A percentile compares a stretch with the other conserved stretches of the same genome.
Conservation (phyloP, 2,888 invertebrate species). For the Napeogenes inachia region DNA sequence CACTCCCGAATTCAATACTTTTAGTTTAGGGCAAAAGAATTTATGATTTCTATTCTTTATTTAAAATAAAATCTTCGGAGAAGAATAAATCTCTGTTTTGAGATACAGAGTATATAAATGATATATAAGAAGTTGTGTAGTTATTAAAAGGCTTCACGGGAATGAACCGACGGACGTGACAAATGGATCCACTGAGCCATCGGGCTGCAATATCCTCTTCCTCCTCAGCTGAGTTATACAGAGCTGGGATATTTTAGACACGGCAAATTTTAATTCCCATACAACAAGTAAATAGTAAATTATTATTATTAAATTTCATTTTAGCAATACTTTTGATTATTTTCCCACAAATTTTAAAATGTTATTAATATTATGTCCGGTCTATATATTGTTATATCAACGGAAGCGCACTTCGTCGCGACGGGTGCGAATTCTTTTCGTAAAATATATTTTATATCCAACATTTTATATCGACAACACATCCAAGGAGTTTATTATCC, state of each 20-base stretch:
- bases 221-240: slow-evolving; percentile 30
- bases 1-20: slow-evolving; percentile 31
- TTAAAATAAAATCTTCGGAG: too few species aligned
- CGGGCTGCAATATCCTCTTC: slow-evolving; percentile 63
- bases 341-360: too few species aligned
- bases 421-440: slow-evolving; percentile 43
- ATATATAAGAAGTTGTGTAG: slow-evolving; percentile 6
- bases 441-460: slow-evolving; percentile 49
- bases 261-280: not conserved
- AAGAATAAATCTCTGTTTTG: too few species aligned
- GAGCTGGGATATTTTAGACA: slow-evolving; percentile 26
- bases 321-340: too few species aligned
- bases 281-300: too few species aligned
- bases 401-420: slow-evolving; percentile 39
- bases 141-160: slow-evolving; percentile 33
- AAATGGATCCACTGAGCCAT: slow-evolving; percentile 60
- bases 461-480: slow-evolving; percentile 56
- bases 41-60: too few species aligned
- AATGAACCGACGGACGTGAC: slow-evolving; percentile 49
- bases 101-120: not conserved
- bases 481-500: slow-evolving; percentile 55
- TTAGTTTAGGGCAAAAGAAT: not conserved
- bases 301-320: too few species aligned
- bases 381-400: slow-evolving; percentile 23
- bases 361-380: not conserved